Evolutionary conservation across 1,140 invertebrate genomes (phyloP).

Genomic region (Manduca sexta): DNA sequence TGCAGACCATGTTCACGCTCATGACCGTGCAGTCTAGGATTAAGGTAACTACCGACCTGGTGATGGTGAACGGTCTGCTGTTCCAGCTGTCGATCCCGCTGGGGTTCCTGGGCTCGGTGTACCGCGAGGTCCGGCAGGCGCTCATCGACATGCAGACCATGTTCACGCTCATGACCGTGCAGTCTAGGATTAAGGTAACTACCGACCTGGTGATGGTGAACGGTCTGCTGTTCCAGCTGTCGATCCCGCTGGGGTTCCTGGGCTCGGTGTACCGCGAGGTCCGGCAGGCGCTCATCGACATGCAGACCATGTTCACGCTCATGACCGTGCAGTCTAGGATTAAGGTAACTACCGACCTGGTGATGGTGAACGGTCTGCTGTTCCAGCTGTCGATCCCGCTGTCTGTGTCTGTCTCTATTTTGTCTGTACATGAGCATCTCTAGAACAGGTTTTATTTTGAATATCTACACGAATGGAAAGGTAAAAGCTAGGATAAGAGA

Average conservation of each 20-base stretch:
- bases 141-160: constrained; percentile 99
- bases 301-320: constrained; percentile 98
- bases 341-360: constrained; percentile 90
- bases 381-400: constrained; percentile 99
- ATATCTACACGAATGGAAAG: no score
- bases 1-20: constrained; percentile 98
- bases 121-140: constrained; percentile 97
- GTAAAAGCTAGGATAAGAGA: no score
- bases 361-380: constrained; percentile 98
- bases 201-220: constrained; percentile 99
- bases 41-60: constrained; percentile 90
- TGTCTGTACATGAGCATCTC: no score
- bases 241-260: constrained; percentile 93
- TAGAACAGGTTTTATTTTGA: no score
- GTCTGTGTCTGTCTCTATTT: no score
- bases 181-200: constrained; percentile 84
- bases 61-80: constrained; percentile 98
- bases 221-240: constrained; percentile 97
- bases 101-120: constrained; percentile 95
- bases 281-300: constrained; percentile 96
- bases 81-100: constrained; percentile 98
- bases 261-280: constrained; percentile 99
- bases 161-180: constrained; percentile 94
- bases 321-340: constrained; percentile 88
- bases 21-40: constrained; percentile 88